Percentiles rank a stretch among this genome's conserved stretches.
phyloP scores from a whole-genome alignment of 2,113 vertebrate genomes.

The Crotophaga sulcirostris region DNA sequence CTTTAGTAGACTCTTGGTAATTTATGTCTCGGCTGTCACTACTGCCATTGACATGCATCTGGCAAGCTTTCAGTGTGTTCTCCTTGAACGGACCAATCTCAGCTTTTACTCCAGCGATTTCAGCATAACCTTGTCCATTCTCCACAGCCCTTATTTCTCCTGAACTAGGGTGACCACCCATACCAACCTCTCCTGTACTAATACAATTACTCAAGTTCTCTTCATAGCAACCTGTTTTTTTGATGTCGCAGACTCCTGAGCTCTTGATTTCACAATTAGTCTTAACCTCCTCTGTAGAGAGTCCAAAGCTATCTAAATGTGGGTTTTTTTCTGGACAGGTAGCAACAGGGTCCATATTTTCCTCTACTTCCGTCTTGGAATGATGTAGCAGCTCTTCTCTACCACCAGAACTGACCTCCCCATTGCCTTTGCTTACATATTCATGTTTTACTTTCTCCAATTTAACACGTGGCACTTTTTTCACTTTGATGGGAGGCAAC shows the following conservation, averaged over 20 bases:
- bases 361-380: constrained; percentile 47
- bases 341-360: not conserved
- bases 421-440: constrained; percentile 66
- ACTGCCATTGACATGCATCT: constrained; percentile 72
- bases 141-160: constrained; percentile 68
- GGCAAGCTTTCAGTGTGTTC: constrained; percentile 74
- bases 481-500: constrained; percentile 79
- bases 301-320: constrained; percentile 40
- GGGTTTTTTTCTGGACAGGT: constrained; percentile 17
- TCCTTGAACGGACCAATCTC: constrained; percentile 69
- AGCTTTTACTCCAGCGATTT: constrained; percentile 62
- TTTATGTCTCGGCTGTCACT: constrained; percentile 66
- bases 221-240: constrained; percentile 68
- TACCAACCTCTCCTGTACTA: constrained; percentile 66
- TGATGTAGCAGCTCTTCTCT: constrained; percentile 18
- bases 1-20: constrained; percentile 65
- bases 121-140: constrained; percentile 70
- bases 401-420: constrained; percentile 42
- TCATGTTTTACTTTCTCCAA: constrained; percentile 72
- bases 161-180: constrained; percentile 66
- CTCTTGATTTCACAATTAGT: constrained; percentile 69
- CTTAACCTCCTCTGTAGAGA: constrained; percentile 58
- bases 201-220: constrained; percentile 74
- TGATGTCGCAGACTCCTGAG: constrained; percentile 68
- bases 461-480: constrained; percentile 73